A percentile compares a stretch with the other conserved stretches of the same genome.
Evolutionary conservation across 2,888 invertebrate genomes (phyloP).

Genomic region (Plemyria rubiginata): DNA sequence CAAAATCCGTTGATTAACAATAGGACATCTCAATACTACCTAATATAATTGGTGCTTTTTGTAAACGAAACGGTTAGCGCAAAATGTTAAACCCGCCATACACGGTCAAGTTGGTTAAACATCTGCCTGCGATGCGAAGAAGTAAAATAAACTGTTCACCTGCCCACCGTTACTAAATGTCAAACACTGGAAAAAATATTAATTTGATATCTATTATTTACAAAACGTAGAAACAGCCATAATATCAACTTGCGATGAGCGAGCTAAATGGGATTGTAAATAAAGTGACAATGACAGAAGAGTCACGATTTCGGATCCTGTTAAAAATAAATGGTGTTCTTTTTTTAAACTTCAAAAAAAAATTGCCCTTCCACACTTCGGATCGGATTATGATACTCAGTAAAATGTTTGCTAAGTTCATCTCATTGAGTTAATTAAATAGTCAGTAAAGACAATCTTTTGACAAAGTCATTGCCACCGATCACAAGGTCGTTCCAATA

Average conservation of each 20-base stretch:
- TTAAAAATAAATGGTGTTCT: not conserved
- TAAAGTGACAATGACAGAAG: not conserved
- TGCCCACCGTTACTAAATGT: conserved; percentile 77
- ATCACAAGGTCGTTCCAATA: conserved; percentile 57
- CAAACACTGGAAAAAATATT: conserved; percentile 50
- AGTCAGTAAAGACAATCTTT: conserved; percentile 25
- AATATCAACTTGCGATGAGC: not conserved
- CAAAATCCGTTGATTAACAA: too few relatives aligned
- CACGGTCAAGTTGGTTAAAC: conserved; percentile 58
- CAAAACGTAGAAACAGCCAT: not conserved
- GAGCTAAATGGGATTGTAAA: not conserved
- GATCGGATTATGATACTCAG: too few relatives aligned
- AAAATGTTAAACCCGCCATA: conserved; percentile 48
- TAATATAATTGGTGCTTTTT: too few relatives aligned
- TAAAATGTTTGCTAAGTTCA: too few relatives aligned
- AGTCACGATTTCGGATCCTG: not conserved
- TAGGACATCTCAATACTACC: too few relatives aligned
- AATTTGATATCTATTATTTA: conserved; percentile 4
- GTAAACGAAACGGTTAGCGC: conserved; percentile 42
- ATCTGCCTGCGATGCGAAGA: conserved; percentile 61
- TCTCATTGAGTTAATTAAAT: too few relatives aligned
- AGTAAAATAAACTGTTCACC: conserved; percentile 67
- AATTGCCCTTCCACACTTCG: too few relatives aligned
- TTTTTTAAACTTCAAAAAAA: too few relatives aligned
- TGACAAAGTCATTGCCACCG: conserved; percentile 67